phyloP scores from a whole-genome alignment of 1,140 invertebrate species.

The Helicoverpa zea region DNA sequence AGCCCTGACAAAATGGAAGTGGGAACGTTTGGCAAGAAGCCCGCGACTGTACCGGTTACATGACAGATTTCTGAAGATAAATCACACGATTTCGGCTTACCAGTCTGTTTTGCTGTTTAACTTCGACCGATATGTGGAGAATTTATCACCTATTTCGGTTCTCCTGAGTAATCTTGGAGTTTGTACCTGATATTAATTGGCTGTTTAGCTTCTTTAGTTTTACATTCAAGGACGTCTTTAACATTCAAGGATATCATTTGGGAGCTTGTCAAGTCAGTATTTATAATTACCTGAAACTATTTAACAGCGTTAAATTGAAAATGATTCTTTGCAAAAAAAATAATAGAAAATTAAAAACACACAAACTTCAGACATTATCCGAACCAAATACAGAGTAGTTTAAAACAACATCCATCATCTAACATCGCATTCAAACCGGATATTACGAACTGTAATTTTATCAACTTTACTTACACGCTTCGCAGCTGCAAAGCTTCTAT shows the following conservation, averaged over 20 bases:
- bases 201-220: too few species aligned
- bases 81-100: slow-evolving; percentile 43
- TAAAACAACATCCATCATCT: slow-evolving; percentile 3
- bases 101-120: not conserved
- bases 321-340: not conserved
- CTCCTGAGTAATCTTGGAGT: too few species aligned
- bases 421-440: slow-evolving; percentile 5
- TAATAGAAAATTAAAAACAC: not conserved
- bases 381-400: slow-evolving; percentile 19
- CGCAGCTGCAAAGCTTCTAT: not conserved
- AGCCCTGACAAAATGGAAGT: slow-evolving; percentile 47
- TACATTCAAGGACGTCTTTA: too few species aligned
- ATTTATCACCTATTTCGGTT: not conserved
- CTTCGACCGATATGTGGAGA: not conserved
- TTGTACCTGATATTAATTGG: too few species aligned
- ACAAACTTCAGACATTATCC: not conserved
- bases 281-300: too few species aligned
- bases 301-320: too few species aligned
- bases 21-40: slow-evolving; percentile 47
- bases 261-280: not conserved
- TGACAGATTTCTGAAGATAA: slow-evolving; percentile 54
- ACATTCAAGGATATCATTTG: not conserved
- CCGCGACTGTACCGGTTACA: slow-evolving; percentile 43
- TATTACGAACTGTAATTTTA: slow-evolving; percentile 19
- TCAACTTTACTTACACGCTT: not conserved